Percentiles rank a stretch among this genome's conserved stretches.
Evolutionary conservation across 2,113 vertebrate genomes (phyloP).

Genomic region (Vicugna pacos): DNA sequence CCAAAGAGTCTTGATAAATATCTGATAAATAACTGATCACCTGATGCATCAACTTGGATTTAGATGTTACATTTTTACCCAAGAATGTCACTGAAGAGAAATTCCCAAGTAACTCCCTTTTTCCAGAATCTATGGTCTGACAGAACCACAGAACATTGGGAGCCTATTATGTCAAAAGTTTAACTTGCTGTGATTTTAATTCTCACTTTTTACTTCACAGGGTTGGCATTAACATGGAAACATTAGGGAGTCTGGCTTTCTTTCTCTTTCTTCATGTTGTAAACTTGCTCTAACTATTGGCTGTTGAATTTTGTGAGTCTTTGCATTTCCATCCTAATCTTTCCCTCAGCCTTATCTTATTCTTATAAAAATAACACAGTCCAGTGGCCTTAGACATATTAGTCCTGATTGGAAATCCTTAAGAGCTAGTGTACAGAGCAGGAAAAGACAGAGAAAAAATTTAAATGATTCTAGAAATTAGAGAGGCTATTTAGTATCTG

Average conservation of each 20-base stretch:
- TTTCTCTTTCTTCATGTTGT: not conserved
- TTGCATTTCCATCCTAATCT: not conserved
- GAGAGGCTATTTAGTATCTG: not conserved
- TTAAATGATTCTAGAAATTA: not conserved
- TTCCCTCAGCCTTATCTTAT: not conserved
- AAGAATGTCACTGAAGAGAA: not conserved
- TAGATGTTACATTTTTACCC: slow-evolving; percentile 21
- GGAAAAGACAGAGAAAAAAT: not conserved
- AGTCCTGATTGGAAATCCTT: not conserved
- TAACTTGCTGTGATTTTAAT: slow-evolving; percentile 52
- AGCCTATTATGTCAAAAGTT: not conserved
- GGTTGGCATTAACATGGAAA: not conserved
- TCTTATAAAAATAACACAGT: not conserved
- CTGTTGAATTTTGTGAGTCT: not conserved
- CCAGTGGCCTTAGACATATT: not conserved
- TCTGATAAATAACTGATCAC: not conserved
- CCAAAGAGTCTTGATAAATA: not conserved
- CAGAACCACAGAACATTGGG: not conserved
- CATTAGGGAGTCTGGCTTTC: not conserved
- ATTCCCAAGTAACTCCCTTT: not conserved
- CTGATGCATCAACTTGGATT: not conserved
- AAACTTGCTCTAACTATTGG: not conserved
- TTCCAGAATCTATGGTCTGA: not conserved
- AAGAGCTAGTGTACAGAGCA: not conserved
- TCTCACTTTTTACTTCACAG: slow-evolving; percentile 7